phyloP scores from a whole-genome alignment of 2,113 vertebrate genomes.

The Aplodontia rufa region DNA sequence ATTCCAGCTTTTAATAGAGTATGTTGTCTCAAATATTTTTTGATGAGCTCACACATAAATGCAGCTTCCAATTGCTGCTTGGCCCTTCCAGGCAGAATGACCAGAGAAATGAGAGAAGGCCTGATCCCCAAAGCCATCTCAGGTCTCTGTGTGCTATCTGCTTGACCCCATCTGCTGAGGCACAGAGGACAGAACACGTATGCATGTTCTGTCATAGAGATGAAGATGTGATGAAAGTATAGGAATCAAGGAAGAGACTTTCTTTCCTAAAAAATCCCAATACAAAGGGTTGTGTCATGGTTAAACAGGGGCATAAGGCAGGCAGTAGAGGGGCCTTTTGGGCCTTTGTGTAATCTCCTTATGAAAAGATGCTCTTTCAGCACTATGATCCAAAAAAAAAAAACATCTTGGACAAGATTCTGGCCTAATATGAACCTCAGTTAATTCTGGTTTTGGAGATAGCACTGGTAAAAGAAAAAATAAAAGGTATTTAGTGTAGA shows the following conservation, averaged over 20 bases:
- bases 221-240: neutral
- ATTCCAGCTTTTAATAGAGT: neutral
- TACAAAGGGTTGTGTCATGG: no score
- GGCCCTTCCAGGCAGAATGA: neutral
- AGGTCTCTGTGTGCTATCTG: neutral
- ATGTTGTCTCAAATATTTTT: neutral
- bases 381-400: no score
- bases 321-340: neutral
- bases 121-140: no score
- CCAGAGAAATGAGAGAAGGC: neutral
- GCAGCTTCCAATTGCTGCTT: neutral
- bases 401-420: neutral
- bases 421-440: neutral
- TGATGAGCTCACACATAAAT: neutral
- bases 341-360: neutral
- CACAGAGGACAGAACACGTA: neutral
- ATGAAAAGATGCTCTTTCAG: neutral
- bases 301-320: neutral
- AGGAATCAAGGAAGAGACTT: neutral
- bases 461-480: neutral
- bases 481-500: neutral
- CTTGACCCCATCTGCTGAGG: neutral
- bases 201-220: neutral
- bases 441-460: neutral
- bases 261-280: neutral